These are phyloP conservation scores for Lamellibrachia columna DNA, from an alignment of 2,888 invertebrate genomes.

Conservation along the genomic window DNA sequence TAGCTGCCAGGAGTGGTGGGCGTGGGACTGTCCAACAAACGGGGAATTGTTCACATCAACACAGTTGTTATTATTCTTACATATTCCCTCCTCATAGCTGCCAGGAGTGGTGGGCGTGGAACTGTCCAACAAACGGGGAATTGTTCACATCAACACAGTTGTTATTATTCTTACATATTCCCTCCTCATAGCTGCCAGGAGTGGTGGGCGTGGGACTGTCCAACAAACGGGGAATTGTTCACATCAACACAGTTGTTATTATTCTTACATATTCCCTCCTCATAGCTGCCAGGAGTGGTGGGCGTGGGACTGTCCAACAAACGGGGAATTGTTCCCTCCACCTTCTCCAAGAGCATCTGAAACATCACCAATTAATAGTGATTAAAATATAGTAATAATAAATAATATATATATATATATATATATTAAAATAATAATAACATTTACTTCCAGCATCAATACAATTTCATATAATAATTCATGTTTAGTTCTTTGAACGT, in stretches of 20 bases:
- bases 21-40: not conserved
- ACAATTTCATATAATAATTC: too few relatives aligned
- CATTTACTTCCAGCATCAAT: too few relatives aligned
- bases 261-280: not conserved
- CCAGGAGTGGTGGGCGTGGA: slow-evolving; percentile 52
- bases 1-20: not conserved
- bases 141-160: slow-evolving; percentile 63
- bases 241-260: not conserved
- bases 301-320: slow-evolving; percentile 62
- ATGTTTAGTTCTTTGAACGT: too few relatives aligned
- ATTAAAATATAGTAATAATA: not conserved
- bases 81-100: not conserved
- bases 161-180: not conserved
- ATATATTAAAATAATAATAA: too few relatives aligned
- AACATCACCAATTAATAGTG: slow-evolving; percentile 27
- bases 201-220: slow-evolving; percentile 61
- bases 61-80: not conserved
- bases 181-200: not conserved
- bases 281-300: not conserved
- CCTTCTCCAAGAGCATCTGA: slow-evolving; percentile 89
- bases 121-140: slow-evolving; percentile 59
- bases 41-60: not conserved
- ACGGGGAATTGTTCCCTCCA: slow-evolving; percentile 74
- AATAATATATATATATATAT: not conserved
- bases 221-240: slow-evolving; percentile 49